These are phyloP conservation scores for Isaurus tuberculatus DNA, from an alignment of 92 coral and sea anemone species.

Conservation along the genomic window DNA sequence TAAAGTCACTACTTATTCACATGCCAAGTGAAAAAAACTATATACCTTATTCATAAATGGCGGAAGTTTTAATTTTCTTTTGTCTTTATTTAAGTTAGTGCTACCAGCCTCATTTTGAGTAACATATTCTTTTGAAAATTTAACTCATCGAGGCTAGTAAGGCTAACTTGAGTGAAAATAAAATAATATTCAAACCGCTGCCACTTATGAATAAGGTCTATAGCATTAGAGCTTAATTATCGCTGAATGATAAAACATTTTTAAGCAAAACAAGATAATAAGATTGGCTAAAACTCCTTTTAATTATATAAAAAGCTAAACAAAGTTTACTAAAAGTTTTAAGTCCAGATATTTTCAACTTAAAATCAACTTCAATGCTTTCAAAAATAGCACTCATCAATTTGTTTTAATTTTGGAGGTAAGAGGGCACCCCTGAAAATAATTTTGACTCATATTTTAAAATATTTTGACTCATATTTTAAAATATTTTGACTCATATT, in stretches of 20 bases:
- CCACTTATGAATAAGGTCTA: constrained; percentile 8
- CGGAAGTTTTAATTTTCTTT: not conserved
- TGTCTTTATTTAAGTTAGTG: no score
- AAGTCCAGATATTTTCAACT: constrained; percentile 13
- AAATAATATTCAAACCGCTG: constrained; percentile 8
- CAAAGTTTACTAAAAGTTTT: constrained; percentile 1
- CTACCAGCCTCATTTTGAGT: no score
- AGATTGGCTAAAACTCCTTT: constrained; percentile 8
- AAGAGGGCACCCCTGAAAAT: not conserved
- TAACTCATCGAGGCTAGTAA: no score
- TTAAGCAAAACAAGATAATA: constrained; percentile 8
- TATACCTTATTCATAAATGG: not conserved
- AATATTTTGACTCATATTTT: not conserved
- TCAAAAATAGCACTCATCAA: not conserved
- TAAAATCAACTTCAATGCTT: constrained; percentile 2
- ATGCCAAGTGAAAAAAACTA: constrained; percentile 2
- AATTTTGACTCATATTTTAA: not conserved
- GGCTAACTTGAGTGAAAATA: not conserved
- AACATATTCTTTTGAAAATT: no score
- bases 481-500: not conserved
- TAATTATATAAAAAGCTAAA: constrained; percentile 7
- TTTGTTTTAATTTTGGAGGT: constrained; percentile 5
- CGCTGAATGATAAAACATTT: constrained; percentile 9
- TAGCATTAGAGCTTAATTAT: constrained; percentile 10
- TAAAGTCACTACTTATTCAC: not conserved